Conservation (phyloP, 1,140 invertebrate species). For the Ctenoplectra terminalis region DNA sequence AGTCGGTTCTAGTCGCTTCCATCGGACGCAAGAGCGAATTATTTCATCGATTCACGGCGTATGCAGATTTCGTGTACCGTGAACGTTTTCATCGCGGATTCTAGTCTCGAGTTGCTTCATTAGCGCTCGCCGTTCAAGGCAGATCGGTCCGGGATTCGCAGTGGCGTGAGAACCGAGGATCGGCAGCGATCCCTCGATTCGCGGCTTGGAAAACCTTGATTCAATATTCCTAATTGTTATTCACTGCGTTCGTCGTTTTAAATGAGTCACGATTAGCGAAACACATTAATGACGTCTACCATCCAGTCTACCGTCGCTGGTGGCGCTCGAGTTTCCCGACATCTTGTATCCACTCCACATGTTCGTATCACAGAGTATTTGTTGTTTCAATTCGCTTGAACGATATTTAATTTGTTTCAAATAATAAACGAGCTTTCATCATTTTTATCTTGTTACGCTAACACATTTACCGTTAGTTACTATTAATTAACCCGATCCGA, state of each 20-base stretch:
- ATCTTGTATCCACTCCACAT: too few relatives aligned
- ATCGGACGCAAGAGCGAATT: background rate
- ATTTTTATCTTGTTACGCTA: background rate
- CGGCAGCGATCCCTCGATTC: constrained; percentile 53
- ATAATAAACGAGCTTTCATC: too few relatives aligned
- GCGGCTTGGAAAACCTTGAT: constrained; percentile 47
- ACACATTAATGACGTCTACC: background rate
- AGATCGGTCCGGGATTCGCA: constrained; percentile 64
- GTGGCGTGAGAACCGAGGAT: constrained; percentile 53
- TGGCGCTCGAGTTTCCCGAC: background rate
- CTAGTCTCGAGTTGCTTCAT: constrained; percentile 59
- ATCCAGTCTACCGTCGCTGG: background rate
- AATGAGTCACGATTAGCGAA: constrained; percentile 47
- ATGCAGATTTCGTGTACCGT: constrained; percentile 10
- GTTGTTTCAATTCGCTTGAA: too few relatives aligned
- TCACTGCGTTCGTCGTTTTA: constrained; percentile 31
- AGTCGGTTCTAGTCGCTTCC: background rate
- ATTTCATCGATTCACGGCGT: background rate
- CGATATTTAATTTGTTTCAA: too few relatives aligned
- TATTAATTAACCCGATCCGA: background rate
- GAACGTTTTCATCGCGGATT: background rate
- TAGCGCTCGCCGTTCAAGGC: constrained; percentile 63
- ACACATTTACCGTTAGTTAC: too few relatives aligned
- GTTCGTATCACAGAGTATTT: too few relatives aligned
- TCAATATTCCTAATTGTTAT: constrained; percentile 61